Percentiles rank a stretch among this genome's conserved stretches.
These are phyloP conservation scores for Sminthopsis crassicaudata DNA, from an alignment of 2,113 vertebrate species.

Conservation along the genomic window DNA sequence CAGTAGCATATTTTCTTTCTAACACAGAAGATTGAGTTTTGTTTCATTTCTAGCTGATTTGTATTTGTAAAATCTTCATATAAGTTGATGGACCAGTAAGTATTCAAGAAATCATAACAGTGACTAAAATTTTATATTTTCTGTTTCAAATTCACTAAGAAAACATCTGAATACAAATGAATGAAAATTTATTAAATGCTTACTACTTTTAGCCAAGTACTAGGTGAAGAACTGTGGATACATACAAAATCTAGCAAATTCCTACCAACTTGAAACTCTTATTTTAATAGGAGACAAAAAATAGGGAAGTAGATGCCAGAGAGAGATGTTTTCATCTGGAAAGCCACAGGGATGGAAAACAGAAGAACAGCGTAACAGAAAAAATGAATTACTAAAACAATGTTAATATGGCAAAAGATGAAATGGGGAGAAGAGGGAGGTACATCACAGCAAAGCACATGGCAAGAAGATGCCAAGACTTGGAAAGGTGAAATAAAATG, in stretches of 20 bases:
- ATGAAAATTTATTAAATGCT: neutral
- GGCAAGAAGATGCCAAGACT: neutral
- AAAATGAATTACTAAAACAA: neutral
- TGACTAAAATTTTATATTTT: neutral
- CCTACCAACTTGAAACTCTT: neutral
- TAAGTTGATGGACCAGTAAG: neutral
- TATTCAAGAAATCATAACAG: neutral
- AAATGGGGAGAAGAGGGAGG: neutral
- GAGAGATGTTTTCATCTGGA: neutral
- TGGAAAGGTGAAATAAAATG: neutral
- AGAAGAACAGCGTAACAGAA: neutral
- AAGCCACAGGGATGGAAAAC: neutral
- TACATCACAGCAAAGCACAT: neutral
- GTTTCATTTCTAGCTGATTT: conserved; percentile 23
- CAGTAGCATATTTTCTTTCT: neutral
- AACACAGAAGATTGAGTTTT: conserved; percentile 8
- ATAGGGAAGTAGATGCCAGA: neutral
- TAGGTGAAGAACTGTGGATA: neutral
- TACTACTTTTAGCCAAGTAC: too few species aligned
- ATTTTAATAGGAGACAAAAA: neutral
- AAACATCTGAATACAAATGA: neutral
- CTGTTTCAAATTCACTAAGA: neutral
- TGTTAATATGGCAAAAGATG: neutral
- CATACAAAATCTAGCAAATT: neutral
- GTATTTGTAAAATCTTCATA: neutral